These are phyloP conservation scores for Tetramorium bicarinatum DNA, from an alignment of 2,888 invertebrate species.

Conservation along the genomic window DNA sequence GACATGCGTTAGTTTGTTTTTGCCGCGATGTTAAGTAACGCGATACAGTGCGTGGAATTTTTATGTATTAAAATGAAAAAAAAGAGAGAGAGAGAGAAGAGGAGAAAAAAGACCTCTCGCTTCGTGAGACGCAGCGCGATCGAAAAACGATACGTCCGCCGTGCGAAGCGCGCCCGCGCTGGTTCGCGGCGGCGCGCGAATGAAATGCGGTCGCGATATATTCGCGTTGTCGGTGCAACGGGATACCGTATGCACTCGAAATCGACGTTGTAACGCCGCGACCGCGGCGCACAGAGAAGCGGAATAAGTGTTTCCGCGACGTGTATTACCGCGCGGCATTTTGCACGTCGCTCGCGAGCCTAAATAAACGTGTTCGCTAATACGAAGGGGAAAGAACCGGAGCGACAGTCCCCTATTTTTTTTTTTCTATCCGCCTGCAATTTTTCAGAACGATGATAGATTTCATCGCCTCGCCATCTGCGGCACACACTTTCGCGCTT, in stretches of 20 bases:
- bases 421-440: not conserved
- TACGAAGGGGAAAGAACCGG: not conserved
- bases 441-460: not conserved
- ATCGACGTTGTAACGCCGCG: conserved; percentile 10
- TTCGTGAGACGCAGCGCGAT: not conserved
- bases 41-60: conserved; percentile 16
- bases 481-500: not conserved
- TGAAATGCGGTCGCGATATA: conserved; percentile 28
- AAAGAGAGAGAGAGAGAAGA: not conserved
- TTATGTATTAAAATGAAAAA: conserved; percentile 9
- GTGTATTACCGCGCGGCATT: conserved; percentile 13
- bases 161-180: not conserved
- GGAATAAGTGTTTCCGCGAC: not conserved
- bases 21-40: conserved; percentile 21
- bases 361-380: not conserved
- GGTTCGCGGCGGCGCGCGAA: not conserved
- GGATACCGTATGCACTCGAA: conserved; percentile 13
- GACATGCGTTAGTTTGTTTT: not conserved
- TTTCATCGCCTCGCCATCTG: not conserved
- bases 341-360: not conserved
- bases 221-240: conserved; percentile 21
- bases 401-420: not conserved
- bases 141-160: conserved; percentile 42
- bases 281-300: not conserved
- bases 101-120: not conserved